Conservation (phyloP, 2,888 invertebrate species). For the Alloplasta piceator region DNA sequence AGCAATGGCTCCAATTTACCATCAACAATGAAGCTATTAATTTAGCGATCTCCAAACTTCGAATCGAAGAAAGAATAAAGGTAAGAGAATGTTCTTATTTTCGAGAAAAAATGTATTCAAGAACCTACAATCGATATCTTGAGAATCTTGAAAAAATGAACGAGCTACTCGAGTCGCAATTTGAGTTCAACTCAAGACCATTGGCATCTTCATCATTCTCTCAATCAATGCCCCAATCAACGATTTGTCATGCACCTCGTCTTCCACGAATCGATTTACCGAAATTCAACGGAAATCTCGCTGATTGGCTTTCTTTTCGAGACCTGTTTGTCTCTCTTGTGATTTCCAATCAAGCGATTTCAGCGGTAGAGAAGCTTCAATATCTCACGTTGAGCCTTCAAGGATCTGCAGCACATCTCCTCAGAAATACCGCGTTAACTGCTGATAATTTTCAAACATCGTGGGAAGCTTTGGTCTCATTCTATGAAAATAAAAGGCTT, state of each 20-base stretch:
- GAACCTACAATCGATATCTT: not conserved
- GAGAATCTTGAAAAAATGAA: not conserved
- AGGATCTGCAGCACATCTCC: not conserved
- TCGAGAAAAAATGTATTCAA: not conserved
- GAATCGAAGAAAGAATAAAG: too few species aligned
- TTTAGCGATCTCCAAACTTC: too few species aligned
- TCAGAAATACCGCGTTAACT: not conserved
- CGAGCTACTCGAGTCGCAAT: not conserved
- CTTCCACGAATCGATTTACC: constrained; percentile 4
- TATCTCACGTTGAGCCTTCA: not conserved
- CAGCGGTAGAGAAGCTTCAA: not conserved
- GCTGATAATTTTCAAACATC: not conserved
- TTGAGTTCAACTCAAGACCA: not conserved
- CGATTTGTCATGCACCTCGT: not conserved
- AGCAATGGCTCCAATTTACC: too few species aligned
- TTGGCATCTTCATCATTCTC: not conserved
- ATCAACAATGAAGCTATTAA: too few species aligned
- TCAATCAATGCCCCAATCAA: not conserved
- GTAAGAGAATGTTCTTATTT: not conserved
- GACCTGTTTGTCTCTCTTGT: not conserved
- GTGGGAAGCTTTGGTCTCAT: not conserved
- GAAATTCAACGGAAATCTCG: constrained; percentile 4
- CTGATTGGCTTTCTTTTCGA: not conserved
- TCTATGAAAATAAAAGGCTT: not conserved
- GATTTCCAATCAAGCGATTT: not conserved